phyloP scores from a whole-genome alignment of 2,113 vertebrate genomes.

The Panurus biarmicus region DNA sequence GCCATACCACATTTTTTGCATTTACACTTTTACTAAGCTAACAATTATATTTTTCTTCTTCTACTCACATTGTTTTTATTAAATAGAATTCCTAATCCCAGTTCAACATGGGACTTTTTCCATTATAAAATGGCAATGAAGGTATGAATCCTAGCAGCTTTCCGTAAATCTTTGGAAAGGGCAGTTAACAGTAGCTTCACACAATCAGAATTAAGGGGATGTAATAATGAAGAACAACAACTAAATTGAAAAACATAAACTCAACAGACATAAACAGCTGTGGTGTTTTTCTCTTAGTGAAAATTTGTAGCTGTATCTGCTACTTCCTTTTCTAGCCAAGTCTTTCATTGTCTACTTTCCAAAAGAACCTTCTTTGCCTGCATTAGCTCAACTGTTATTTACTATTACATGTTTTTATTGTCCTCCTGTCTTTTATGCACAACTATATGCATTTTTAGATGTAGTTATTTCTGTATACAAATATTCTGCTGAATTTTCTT shows the following conservation, averaged over 20 bases:
- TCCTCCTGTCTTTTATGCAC: neutral
- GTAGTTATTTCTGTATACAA: neutral
- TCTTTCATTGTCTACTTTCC: neutral
- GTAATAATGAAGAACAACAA: neutral
- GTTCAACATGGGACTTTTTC: neutral
- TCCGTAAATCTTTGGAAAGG: neutral
- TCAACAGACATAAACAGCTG: neutral
- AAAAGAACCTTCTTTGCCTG: neutral
- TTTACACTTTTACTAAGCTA: neutral
- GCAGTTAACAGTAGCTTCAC: neutral
- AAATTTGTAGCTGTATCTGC: neutral
- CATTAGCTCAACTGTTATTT: neutral
- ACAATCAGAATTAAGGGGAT: neutral
- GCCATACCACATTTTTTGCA: neutral
- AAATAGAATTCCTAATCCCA: neutral
- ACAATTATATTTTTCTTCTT: neutral
- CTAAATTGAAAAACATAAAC: neutral
- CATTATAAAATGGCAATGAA: neutral
- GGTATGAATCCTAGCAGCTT: neutral
- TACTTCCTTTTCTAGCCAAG: neutral
- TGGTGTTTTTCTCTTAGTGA: neutral
- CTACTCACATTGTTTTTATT: neutral
- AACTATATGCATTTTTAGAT: neutral
- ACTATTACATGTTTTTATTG: neutral
- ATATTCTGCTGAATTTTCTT: neutral